Conservation (phyloP, 2,888 invertebrate species). For the Liopterus haemorrhoidalis region DNA sequence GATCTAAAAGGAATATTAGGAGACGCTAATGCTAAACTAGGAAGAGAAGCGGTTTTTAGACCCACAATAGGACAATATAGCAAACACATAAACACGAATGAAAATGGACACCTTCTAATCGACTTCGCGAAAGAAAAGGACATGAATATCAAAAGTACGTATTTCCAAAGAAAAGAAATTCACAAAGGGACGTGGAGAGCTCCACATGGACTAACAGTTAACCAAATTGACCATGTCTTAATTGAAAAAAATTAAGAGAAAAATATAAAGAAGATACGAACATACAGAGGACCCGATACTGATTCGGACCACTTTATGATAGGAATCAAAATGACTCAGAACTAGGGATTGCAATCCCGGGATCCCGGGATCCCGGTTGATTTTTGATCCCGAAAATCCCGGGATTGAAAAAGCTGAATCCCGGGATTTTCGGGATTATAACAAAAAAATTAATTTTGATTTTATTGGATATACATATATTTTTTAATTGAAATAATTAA, state of each 20-base stretch:
- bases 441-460: too few species aligned
- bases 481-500: too few species aligned
- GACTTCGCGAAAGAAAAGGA: slow-evolving; percentile 16
- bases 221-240: slow-evolving; percentile 24
- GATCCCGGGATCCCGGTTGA: too few species aligned
- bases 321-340: slow-evolving; percentile 8
- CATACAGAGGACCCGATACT: slow-evolving; percentile 19
- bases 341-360: too few species aligned
- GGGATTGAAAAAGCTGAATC: too few species aligned
- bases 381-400: too few species aligned
- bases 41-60: slow-evolving; percentile 26
- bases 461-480: too few species aligned
- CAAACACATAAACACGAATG: slow-evolving; percentile 21
- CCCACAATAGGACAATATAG: slow-evolving; percentile 25
- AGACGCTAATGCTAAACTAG: slow-evolving; percentile 29
- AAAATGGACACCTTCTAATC: slow-evolving; percentile 25
- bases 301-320: slow-evolving; percentile 26
- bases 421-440: too few species aligned
- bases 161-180: slow-evolving; percentile 9
- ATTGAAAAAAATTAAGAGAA: slow-evolving; percentile 13
- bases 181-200: slow-evolving; percentile 16
- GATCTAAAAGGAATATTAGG: slow-evolving; percentile 27
- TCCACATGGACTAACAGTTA: slow-evolving; percentile 13
- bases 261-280: slow-evolving; percentile 20
- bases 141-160: slow-evolving; percentile 22